Conservation (phyloP, 1,140 invertebrate genomes). For the Calephelis nemesis region DNA sequence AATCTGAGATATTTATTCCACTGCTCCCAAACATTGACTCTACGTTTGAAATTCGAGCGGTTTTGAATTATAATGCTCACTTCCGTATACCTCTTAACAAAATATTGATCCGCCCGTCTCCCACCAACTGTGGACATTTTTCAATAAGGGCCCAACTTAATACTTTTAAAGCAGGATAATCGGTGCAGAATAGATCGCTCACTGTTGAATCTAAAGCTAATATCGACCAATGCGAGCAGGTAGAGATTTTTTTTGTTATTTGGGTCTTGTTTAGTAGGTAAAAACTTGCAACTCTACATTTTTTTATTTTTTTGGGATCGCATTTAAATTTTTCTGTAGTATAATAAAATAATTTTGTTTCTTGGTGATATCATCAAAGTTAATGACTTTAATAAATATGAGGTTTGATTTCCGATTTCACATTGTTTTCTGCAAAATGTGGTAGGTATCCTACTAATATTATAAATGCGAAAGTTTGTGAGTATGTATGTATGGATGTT, state of each 20-base stretch:
- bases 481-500: no score
- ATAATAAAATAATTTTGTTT: no score
- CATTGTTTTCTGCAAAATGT: no score
- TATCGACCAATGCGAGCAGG: slow-evolving; percentile 57
- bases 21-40: slow-evolving; percentile 3
- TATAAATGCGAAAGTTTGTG: no score
- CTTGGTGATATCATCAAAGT: no score
- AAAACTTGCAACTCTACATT: slow-evolving; percentile 19
- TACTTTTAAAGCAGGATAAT: slow-evolving; percentile 60
- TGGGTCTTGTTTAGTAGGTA: slow-evolving; percentile 48
- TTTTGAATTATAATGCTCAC: slow-evolving; percentile 58
- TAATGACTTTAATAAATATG: no score
- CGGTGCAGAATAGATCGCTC: slow-evolving; percentile 62
- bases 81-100: slow-evolving; percentile 66
- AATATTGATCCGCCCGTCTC: slow-evolving; percentile 75
- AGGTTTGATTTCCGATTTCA: no score
- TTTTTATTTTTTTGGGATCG: neutral
- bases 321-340: neutral
- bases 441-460: no score
- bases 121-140: slow-evolving; percentile 64
- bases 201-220: slow-evolving; percentile 58
- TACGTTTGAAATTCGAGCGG: slow-evolving; percentile 61
- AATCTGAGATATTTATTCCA: slow-evolving; percentile 21
- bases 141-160: slow-evolving; percentile 42
- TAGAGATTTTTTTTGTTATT: slow-evolving; percentile 72